Evolutionary conservation across 2,888 invertebrate species (phyloP), one percentile per base, ranked within the genome.

Genomic region (Hirtodrosophila histrioides): DNA sequence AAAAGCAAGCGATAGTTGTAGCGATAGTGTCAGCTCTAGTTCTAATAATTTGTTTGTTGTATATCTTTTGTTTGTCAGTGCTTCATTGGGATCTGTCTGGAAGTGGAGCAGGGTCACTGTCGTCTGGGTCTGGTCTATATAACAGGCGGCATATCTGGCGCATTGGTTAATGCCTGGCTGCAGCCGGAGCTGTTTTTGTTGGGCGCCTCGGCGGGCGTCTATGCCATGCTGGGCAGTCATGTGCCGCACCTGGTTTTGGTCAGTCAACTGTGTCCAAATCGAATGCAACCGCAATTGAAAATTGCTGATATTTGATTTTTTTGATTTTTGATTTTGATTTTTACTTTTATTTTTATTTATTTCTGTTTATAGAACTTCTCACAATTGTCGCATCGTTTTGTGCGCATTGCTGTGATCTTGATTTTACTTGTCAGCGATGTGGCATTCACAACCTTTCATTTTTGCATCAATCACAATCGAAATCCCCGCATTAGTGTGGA

Each of bases 201-300:
- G 46, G 98, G 98, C 17, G 96, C 97, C 36, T 97, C 97, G 0
- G 97, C 97, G 1, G 98, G 97, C 6, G 97, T 97, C 56, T 98
- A 97, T 91, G 96, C 97, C 24, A 92, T 98, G 74, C 93, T 98
- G 67, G 95, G 96, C 50, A 96, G 97, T 68, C 97, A 98, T 91
- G 92, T 97, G 57, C 95, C 97, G 49, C 96, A 98, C 92, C 94
- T 97, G 72, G 93, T 95, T 88, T 92, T 97, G 92, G 94, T 94
- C 91, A 85, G 79, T 81, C 75, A 81, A 78, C 66, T 74, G 85
- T 76, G 53, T 48, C 68, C 48, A 61, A 53, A 66, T 62, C 64
- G 51, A 54, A 50, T 63, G 63, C 62, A 70, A 64, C 64, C 72
- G 75, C 86, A 77, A 67, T 79, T 69, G 55, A 67, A 53, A 55